Evolutionary conservation across 1,140 invertebrate genomes (phyloP).

Genomic region (Drosophila obscura): DNA sequence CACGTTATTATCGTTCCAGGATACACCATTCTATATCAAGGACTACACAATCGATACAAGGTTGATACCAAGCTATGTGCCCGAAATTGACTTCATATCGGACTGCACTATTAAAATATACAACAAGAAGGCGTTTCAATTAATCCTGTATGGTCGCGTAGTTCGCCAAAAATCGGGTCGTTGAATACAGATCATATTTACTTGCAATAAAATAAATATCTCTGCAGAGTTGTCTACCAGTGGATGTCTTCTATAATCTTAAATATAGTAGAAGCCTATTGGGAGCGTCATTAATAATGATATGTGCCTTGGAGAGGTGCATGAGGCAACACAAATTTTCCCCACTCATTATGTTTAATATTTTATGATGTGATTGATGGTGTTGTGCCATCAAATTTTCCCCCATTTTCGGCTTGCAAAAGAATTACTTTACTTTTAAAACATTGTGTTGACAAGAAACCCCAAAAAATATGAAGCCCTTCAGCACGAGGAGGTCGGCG

Average conservation of each 20-base stretch:
- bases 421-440: constrained; percentile 38
- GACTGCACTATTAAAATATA: background rate
- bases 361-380: constrained; percentile 6
- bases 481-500: background rate
- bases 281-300: too few species aligned
- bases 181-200: too few species aligned
- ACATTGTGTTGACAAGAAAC: constrained; percentile 22
- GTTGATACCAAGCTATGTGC: constrained; percentile 17
- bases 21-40: constrained; percentile 2
- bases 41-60: constrained; percentile 22
- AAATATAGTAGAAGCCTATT: too few species aligned
- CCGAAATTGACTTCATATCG: constrained; percentile 5
- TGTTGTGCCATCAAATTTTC: constrained; percentile 7
- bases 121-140: background rate
- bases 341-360: background rate
- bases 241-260: background rate
- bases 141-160: background rate
- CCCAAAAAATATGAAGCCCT: constrained; percentile 28
- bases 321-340: too few species aligned
- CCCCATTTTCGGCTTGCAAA: constrained; percentile 9
- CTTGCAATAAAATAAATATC: background rate
- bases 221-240: background rate
- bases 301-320: too few species aligned
- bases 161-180: background rate
- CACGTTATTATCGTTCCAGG: constrained; percentile 8